A percentile compares a stretch with the other conserved stretches of the same genome.
Evolutionary conservation across 1,140 invertebrate genomes (phyloP).

Genomic region (Parapsyche elsis): DNA sequence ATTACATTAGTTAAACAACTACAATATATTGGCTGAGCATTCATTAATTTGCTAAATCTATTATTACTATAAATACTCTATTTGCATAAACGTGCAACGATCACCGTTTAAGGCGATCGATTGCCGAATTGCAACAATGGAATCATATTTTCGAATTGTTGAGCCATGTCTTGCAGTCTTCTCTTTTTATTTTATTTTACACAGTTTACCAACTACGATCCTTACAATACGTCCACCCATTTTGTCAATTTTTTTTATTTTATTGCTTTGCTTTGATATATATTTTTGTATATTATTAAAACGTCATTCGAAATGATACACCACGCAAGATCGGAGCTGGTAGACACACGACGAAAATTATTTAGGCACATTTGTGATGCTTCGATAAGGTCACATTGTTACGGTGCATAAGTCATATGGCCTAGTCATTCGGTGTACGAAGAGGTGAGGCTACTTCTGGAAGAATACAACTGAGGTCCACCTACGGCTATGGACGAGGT

Average conservation of each 20-base stretch:
- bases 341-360: too few species aligned
- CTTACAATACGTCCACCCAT: neutral
- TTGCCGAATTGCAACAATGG: slow-evolving; percentile 23
- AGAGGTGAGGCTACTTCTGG: slow-evolving; percentile 63
- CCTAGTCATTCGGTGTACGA: slow-evolving; percentile 64
- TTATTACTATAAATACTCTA: neutral
- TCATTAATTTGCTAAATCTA: slow-evolving; percentile 1
- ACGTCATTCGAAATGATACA: too few species aligned
- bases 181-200: neutral
- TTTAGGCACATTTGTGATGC: neutral
- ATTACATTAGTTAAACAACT: neutral
- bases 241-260: too few species aligned
- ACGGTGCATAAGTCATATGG: slow-evolving; percentile 28
- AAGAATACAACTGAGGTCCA: slow-evolving; percentile 62
- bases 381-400: neutral
- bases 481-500: slow-evolving; percentile 61
- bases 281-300: too few species aligned
- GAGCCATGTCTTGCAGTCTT: slow-evolving; percentile 44
- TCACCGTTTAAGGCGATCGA: neutral
- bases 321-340: too few species aligned
- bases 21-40: slow-evolving; percentile 23
- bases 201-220: neutral
- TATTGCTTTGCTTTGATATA: too few species aligned
- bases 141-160: slow-evolving; percentile 34
- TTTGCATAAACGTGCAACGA: too few species aligned